phyloP scores from a whole-genome alignment of 92 coral and sea anemone species.

The Hydrozoanthus gracilis region DNA sequence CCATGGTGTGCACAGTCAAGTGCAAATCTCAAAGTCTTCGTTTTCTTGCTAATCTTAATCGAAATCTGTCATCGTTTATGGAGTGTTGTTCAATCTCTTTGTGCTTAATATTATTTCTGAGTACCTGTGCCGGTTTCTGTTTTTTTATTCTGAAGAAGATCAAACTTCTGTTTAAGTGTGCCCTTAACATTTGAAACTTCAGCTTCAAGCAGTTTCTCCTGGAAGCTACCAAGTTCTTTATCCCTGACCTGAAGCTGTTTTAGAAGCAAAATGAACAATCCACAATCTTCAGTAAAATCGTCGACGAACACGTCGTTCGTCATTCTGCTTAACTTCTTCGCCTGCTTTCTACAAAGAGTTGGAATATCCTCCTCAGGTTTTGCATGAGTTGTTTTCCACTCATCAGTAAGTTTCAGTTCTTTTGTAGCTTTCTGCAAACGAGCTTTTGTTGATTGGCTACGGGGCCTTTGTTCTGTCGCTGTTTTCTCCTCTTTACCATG shows the following conservation, averaged over 20 bases:
- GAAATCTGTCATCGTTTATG: background rate
- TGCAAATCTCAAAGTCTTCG: too few relatives aligned
- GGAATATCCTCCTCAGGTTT: slow-evolving; percentile 10
- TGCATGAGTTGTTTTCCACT: background rate
- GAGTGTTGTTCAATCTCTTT: background rate
- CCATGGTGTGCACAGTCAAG: too few relatives aligned
- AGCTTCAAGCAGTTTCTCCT: slow-evolving; percentile 16
- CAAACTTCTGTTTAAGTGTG: background rate
- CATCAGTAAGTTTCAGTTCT: background rate
- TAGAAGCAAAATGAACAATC: slow-evolving; percentile 22
- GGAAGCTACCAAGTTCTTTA: background rate
- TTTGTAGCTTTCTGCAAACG: background rate
- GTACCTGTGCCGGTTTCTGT: background rate
- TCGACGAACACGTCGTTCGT: slow-evolving; percentile 28
- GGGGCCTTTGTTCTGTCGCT: background rate
- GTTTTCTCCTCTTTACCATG: background rate
- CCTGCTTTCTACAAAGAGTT: slow-evolving; percentile 13
- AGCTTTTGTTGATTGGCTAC: background rate
- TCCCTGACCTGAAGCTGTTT: slow-evolving; percentile 21
- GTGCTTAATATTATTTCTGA: background rate
- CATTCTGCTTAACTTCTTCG: background rate
- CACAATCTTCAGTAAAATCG: slow-evolving; percentile 30
- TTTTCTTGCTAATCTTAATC: too few relatives aligned
- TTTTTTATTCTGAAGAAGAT: background rate
- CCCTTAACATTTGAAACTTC: slow-evolving; percentile 25